Evolutionary conservation across 2,113 vertebrate species (phyloP).

Genomic region (Chamaea fasciata): DNA sequence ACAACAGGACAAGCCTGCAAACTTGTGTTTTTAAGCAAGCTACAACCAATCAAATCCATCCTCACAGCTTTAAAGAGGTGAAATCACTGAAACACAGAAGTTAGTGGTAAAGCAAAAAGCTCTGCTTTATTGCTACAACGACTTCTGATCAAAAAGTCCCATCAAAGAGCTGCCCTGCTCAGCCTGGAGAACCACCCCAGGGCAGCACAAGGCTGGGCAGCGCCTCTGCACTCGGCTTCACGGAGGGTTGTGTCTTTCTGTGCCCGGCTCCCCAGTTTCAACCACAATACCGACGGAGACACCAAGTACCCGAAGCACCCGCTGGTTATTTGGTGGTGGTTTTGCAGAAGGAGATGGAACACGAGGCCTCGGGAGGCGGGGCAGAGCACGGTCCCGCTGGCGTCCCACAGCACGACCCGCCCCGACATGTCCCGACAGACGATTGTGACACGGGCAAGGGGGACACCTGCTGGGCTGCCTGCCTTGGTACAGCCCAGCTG

Average conservation of each 20-base stretch:
- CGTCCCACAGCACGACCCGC: neutral
- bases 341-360: neutral
- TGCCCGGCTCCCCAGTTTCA: neutral
- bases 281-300: neutral
- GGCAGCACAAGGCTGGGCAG: neutral
- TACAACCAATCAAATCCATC: neutral
- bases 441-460: fast-evolving
- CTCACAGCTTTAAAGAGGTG: neutral
- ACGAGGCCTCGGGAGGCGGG: neutral
- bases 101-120: neutral
- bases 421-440: neutral
- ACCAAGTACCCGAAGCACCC: neutral
- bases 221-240: neutral
- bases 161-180: neutral
- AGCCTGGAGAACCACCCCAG: neutral
- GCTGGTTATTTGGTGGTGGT: fast-evolving
- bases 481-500: neutral
- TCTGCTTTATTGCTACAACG: neutral
- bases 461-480: constrained; percentile 39
- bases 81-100: neutral
- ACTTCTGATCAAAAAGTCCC: neutral
- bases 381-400: neutral
- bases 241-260: fast-evolving
- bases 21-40: neutral
- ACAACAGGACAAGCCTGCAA: neutral